Percentiles rank a stretch among this genome's conserved stretches.
Conservation (phyloP, 2,113 vertebrate genomes). For the Buteo buteo region DNA sequence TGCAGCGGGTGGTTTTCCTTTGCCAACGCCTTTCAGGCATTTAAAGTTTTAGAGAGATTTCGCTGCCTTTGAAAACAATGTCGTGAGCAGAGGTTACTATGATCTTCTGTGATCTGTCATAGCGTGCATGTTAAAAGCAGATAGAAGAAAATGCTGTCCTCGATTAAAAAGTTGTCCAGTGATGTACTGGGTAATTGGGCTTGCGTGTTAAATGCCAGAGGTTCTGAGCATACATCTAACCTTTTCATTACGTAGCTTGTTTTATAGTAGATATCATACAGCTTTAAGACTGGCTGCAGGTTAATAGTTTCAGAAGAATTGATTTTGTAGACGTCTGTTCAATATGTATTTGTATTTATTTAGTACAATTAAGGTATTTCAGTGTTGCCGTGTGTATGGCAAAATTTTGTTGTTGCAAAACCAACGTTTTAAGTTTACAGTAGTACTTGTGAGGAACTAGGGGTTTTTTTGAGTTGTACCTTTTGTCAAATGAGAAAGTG, state of each 20-base stretch:
- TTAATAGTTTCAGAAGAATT: neutral
- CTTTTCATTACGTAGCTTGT: neutral
- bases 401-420: neutral
- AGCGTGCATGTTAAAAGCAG: neutral
- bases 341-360: neutral
- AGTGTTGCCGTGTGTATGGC: neutral
- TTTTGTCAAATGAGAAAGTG: neutral
- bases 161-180: neutral
- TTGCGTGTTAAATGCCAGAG: neutral
- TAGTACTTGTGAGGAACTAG: neutral
- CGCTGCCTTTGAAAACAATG: neutral
- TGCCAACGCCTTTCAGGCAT: neutral
- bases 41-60: slow-evolving; percentile 7
- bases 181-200: neutral
- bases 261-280: neutral
- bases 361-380: neutral
- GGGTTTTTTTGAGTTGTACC: neutral
- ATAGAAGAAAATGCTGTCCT: neutral
- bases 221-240: neutral
- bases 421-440: neutral
- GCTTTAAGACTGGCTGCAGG: neutral
- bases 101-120: neutral
- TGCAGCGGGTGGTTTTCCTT: neutral
- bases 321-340: neutral
- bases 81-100: slow-evolving; percentile 7